Evolutionary conservation across 2,888 invertebrate genomes (phyloP), one percentile per base, ranked within the genome.

Genomic region (Eugnorisma glareosa): DNA sequence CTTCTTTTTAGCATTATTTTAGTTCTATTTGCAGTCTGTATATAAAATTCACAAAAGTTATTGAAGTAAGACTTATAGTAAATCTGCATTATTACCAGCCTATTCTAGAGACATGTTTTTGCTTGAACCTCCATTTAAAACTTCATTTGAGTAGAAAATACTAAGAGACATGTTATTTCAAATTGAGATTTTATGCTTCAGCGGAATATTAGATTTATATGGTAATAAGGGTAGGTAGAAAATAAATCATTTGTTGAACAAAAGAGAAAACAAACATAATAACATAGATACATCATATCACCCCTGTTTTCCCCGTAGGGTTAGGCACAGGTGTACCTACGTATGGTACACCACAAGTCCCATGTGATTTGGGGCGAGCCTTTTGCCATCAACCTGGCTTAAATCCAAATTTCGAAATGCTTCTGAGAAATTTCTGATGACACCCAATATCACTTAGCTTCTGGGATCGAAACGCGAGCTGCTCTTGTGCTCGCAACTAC

Each of bases 401-500:
- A 0, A 15, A 15, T 43, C 4, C 43, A 15, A 4, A 48, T 2
- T 48, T 8, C 8, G 24, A 8, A 8, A 10, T 51, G 51, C 24
- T 51, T 51, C 4, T 51, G 7, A 51, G 24, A 51, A 51, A 51
- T 48, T 48, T 48, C 48, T 24, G 10, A 10, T 24, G 48, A 48
- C 21, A 8, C 51, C 24, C 10, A 51, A 24, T 51, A 21, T 48
- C 6, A 48, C 21, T 48, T 10, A 24, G 8, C 24, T n/a, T 51
- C 0, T 1, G n/a, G 13, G 13, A 13, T 13, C 6, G 0, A 28
- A n/a, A 0, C 2, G 5, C n/a, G 13, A n/a, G 54, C 54, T 13
- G 4, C 2, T n/a, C 11, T 54, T n/a, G 15, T 57, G 57, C 28
- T 57, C 28, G 28, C 28, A 6, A 54, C n/a, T 57, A 15, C 15